Evolutionary conservation across 2,888 invertebrate species (phyloP), one percentile per base, ranked within the genome.

Genomic region (Vesta saturnalis): DNA sequence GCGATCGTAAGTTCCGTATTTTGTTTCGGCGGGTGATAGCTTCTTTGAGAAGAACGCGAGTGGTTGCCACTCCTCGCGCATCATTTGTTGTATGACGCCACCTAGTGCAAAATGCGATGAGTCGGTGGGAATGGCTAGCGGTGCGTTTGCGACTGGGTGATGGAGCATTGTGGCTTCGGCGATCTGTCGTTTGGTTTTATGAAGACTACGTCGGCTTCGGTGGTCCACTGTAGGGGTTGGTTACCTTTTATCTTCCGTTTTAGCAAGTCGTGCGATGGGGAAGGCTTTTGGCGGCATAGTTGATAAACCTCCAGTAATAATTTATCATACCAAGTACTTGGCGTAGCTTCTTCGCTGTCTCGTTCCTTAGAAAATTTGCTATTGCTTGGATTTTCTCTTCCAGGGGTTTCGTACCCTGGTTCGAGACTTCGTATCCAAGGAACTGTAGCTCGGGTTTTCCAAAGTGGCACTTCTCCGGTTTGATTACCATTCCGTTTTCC

Each of bases 401-500:
- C 12, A 19, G 16, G 12, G 54, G 54, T 19, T 54, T n/a, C 2
- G 21, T 54, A 5, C 54, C 54, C 10, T 19, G 19, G 18, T 19
- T 54, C 1, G 54, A 18, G 5, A 54, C 16, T 1, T 19, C 1
- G 8, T 35, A 15, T n/a, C 64, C 64, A 0, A 64, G 58, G 43
- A 64, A 64, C 15, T 16, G 14, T 19, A 64, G 10, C 12, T 16
- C 21, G 1, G n/a, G 5, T 46, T 1, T 21, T 6, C 47, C 64
- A 22, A 64, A 15, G 0, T 8, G 16, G 43, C 74, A 76, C 56
- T 77, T 77, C 10, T 58, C 58, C 5, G 70, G 35, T 16, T 78
- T 79, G 15, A 78, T 74, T 18, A 57, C 60, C 0, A 79, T 21
- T 1, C 75, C 76, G 14, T 72, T 66, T 21, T 78, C 61, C 1